phyloP scores from a whole-genome alignment of 2,113 vertebrate genomes.

The Morone saxatilis region DNA sequence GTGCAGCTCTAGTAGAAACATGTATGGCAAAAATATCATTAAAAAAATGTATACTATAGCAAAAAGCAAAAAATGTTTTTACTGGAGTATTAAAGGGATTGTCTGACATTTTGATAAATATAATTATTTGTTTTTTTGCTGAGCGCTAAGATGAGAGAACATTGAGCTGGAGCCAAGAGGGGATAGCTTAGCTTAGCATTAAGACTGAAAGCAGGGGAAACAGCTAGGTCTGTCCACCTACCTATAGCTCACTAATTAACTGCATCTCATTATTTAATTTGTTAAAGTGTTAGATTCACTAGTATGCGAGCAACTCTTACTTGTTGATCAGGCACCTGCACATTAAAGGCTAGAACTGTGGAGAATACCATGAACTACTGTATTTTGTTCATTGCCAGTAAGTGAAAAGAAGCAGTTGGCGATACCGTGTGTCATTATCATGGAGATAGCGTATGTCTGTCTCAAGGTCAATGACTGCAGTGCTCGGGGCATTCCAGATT shows the following conservation, averaged over 20 bases:
- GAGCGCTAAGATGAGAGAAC: neutral
- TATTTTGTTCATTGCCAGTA: neutral
- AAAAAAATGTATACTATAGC: neutral
- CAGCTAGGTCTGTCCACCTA: neutral
- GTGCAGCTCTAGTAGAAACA: neutral
- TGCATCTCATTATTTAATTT: neutral
- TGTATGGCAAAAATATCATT: neutral
- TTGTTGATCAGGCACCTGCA: neutral
- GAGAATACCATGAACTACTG: neutral
- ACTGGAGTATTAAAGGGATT: too few relatives aligned
- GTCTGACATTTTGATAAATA: neutral
- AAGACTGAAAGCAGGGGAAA: neutral
- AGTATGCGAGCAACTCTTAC: neutral
- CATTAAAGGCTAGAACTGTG: neutral
- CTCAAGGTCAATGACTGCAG: neutral
- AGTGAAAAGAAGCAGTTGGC: neutral
- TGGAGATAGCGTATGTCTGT: too few relatives aligned
- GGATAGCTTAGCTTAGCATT: neutral
- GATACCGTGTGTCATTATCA: too few relatives aligned
- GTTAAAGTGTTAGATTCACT: neutral
- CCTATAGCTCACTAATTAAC: neutral
- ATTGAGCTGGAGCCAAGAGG: neutral
- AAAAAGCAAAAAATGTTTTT: neutral
- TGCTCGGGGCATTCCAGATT: neutral
- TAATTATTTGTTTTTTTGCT: neutral